Percentiles rank a stretch among this genome's conserved stretches.
Evolutionary conservation across 2,797 vertebrate species (phyloP).

Genomic region (Hipposideros larvatus): DNA sequence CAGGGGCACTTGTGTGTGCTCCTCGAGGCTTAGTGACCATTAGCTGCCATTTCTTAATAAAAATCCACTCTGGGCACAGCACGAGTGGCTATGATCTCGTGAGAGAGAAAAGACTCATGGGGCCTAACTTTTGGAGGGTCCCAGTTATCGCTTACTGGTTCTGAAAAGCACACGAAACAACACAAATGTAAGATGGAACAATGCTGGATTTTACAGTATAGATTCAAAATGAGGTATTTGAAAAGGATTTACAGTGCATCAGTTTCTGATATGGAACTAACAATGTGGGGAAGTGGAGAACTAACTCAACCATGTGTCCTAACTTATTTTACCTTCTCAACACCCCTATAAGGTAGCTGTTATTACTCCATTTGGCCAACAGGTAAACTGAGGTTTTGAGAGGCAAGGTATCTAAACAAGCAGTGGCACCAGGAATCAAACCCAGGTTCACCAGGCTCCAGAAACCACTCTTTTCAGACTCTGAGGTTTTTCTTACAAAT

Average conservation of each 20-base stretch:
- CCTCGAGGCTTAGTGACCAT: rapidly evolving
- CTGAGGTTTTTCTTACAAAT: background rate
- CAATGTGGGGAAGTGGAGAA: background rate
- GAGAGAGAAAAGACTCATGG: background rate
- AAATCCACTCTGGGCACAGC: rapidly evolving
- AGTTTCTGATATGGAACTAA: background rate
- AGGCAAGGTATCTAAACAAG: background rate
- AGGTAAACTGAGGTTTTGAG: background rate
- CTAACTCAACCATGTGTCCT: background rate
- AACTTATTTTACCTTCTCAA: background rate
- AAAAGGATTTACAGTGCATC: background rate
- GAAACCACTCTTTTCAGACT: background rate
- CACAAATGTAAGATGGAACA: rapidly evolving
- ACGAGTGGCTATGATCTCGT: background rate
- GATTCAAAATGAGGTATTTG: background rate
- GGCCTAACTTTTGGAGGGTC: background rate
- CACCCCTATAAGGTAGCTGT: too few species aligned
- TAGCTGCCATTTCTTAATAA: rapidly evolving
- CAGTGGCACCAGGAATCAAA: rapidly evolving
- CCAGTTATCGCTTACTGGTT: too few species aligned
- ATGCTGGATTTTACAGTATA: rapidly evolving
- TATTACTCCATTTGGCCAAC: rapidly evolving
- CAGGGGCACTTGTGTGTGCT: rapidly evolving
- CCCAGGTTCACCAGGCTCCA: background rate
- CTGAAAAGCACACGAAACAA: background rate